These are phyloP conservation scores for Whitmania pigra DNA, from an alignment of 1,140 invertebrate species.

Conservation along the genomic window DNA sequence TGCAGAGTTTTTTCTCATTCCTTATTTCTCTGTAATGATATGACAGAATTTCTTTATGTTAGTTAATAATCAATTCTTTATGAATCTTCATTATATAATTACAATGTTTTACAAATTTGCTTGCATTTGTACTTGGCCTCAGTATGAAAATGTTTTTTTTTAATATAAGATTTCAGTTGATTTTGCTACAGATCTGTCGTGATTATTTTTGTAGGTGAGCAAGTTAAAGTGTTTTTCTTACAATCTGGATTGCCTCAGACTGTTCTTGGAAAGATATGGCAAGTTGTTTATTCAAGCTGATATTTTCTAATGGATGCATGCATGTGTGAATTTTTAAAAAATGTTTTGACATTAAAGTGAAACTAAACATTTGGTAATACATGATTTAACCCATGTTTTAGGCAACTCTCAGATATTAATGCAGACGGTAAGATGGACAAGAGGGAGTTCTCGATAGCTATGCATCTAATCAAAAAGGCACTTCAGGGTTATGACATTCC, in stretches of 20 bases:
- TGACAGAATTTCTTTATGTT: not conserved
- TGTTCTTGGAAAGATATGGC: constrained; percentile 87
- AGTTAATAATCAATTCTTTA: not conserved
- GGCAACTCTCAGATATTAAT: constrained; percentile 83
- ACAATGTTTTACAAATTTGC: not conserved
- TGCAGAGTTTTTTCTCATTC: constrained; percentile 1
- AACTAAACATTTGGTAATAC: not conserved
- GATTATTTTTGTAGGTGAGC: constrained; percentile 63
- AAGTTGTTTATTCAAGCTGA: constrained; percentile 33
- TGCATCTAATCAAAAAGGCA: constrained; percentile 89
- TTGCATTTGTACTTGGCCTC: constrained; percentile 24
- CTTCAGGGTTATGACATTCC: constrained; percentile 39
- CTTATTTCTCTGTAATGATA: not conserved
- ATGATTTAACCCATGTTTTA: constrained; percentile 38
- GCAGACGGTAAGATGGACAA: constrained; percentile 91
- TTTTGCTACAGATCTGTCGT: constrained; percentile 4
- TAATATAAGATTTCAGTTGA: not conserved
- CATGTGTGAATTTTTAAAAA: not conserved
- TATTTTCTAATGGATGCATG: not conserved
- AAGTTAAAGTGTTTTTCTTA: constrained; percentile 84
- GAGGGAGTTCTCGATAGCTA: constrained; percentile 91
- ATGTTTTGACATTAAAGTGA: not conserved
- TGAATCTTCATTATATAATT: constrained; percentile 1
- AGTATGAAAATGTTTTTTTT: not conserved
- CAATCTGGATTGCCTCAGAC: constrained; percentile 76